Evolutionary conservation across 2,113 vertebrate genomes (phyloP), one percentile per base, ranked within the genome.

Genomic region (Mirza zaza): DNA sequence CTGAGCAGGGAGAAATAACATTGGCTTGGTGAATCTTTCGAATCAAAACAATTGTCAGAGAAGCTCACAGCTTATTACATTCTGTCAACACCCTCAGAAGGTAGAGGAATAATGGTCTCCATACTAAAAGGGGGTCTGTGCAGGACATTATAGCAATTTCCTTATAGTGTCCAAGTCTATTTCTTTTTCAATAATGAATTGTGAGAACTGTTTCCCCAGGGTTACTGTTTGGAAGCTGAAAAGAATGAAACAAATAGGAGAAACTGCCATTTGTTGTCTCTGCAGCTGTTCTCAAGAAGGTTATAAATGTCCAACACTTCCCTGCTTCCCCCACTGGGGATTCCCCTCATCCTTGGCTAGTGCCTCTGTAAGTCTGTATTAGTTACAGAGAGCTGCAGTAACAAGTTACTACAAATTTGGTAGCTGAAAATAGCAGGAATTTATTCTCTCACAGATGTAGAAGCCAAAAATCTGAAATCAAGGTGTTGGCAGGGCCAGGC

Each of bases 101-200:
- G 59, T 67, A 2, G 11, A 70, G 5, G 18, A 20, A 73, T 8
- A 5, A 67, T 3, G 6, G 65, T 59, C 6, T 87, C 5, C 39
- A 2, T 39, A 42, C 6, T 45, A 34, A 25, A 55, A 91, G 23
- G 6, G 17, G 23, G 29, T 55, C 25, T n/a, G 11, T 1, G 2
- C 36, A 79, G 10, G 17, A 1, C 1, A 34, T 6, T 27, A 6
- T 0, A 7, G 0, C 3, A 70, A 5, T 42, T 8, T 2, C 0
- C 14, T 68, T 50, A 3, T 5, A 45, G 3, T 34, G 3, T 1
- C 57, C 45, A 73, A 68, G 13, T 12, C 1, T n/a, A 73, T 92
- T 85, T 86, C 11, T 5, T 42, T 75, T 39, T 6, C 52, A 52
- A 36, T 68, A 68, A 50, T 32, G 15, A 89, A 45, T 57, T 87